Evolutionary conservation across 2,888 invertebrate genomes (phyloP), one percentile per base, ranked within the genome.

Genomic region (Tetranychus piercei): DNA sequence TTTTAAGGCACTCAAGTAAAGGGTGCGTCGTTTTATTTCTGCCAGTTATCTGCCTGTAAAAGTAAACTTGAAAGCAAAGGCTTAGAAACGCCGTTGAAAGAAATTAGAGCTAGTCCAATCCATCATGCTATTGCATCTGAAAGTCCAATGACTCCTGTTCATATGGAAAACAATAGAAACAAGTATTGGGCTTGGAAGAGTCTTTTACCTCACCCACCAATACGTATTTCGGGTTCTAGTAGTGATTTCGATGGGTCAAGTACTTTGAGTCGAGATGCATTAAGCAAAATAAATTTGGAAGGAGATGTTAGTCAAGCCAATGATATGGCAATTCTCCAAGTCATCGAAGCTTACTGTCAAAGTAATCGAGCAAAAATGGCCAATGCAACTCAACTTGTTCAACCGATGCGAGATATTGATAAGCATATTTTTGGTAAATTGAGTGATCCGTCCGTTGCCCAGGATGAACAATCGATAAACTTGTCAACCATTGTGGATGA

Each of bases 161-260:
- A 64, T 45, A 34, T 34, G 34, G 44, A 71, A 11, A 15, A 23
- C 34, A 55, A 8, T 20, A 6, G 73, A 45, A 75, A 55, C 23
- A 78, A 79, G 69, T 81, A 82, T 9, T 84, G 85, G 85, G 81
- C 81, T 64, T 88, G 91, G 81, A 89, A 89, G 80, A 90, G 90
- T 83, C 86, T 94, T 81, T 87, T 93, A 77, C 92, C 94, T 72
- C 89, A 92, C 78, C 91, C 93, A 77, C 94, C 94, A 55, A 85
- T 91, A 78, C 87, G 93, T 79, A 90, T 23, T n/a, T 45, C 69
- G 7, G 18, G 22, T 18, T 66, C 72, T n/a, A n/a, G 34, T 44
- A n/a, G 34, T n/a, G 73, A 55, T 9, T 20, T 44, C 22, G 64
- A 73, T 20, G 15, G 18, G 4, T n/a, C n/a, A 34, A 34, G 34